Base-by-base conservation (phyloP, 1,140 invertebrate genomes). In the Neelides sp. region DNA sequence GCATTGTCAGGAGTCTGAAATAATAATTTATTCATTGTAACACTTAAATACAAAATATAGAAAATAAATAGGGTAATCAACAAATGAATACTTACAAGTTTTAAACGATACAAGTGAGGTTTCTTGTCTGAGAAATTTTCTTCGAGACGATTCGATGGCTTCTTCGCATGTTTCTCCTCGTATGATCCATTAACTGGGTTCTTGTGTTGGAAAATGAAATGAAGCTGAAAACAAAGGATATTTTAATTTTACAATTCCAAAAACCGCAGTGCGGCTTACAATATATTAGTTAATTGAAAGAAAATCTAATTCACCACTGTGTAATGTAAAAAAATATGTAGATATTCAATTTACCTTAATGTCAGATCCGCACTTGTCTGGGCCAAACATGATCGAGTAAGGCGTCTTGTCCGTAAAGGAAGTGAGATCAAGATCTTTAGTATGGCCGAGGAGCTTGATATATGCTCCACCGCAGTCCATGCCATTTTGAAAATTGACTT, bases 401-500 rank as follows among this genome's bases (percentile, higher is more conserved):
- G 91, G 85, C 8, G 93, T 93, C 71, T 95, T 93, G 70, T 98
- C 92, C 66, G 90, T 78, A 67, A 98, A 94, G 54, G 81, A 73
- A 48, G 76, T 80, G 22, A 96, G 73, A 67, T 92, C 79, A 17
- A 77, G 67, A 34, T 78, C 75, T 36, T 78, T 73, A 30, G 73
- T 65, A 47, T 77, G 76, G 13, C 80, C 83, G 13, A 98, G 68
- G 15, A 99, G 73, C 71, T 99, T 99, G 1, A 99, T 68, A 68
- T 99, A 99, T 8, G 92, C 92, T 13, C 95, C 95, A 41, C 95
- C 95, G 72, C 95, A 99, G 69, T 98, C 93, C 71, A 97, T 91
- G 2, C 92, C 92, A 65, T 95, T 90, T 77, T 95, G 81, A 27
- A 80, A 72, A 40, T 67, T 76, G 43, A 91, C 85, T 75, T 90